phyloP scores from a whole-genome alignment of 2,888 invertebrate genomes.

The Meteorus colon region DNA sequence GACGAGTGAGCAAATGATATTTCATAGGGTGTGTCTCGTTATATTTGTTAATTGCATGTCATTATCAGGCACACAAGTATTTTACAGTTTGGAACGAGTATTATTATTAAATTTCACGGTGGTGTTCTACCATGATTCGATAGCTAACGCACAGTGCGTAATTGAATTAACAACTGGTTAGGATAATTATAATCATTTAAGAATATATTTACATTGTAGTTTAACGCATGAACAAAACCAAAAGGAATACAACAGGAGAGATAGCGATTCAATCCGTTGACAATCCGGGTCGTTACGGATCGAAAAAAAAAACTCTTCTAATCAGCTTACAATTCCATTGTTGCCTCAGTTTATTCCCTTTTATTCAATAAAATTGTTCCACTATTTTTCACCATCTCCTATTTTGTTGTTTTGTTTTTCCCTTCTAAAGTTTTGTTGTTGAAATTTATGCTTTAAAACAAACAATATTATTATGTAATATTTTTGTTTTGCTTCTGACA shows the following conservation, averaged over 20 bases:
- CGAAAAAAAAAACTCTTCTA: neutral
- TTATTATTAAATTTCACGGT: neutral
- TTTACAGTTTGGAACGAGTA: neutral
- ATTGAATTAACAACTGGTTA: neutral
- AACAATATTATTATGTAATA: neutral
- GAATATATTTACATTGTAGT: neutral
- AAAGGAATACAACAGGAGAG: neutral
- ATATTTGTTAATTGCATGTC: neutral
- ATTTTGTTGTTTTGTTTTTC: neutral
- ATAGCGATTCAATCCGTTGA: neutral
- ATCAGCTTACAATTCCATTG: constrained; percentile 18
- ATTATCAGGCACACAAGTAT: neutral
- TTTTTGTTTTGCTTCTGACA: constrained; percentile 1
- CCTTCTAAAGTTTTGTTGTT: neutral
- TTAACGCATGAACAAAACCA: neutral
- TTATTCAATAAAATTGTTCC: neutral
- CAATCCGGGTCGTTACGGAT: neutral
- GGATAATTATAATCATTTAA: neutral
- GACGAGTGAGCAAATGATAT: neutral
- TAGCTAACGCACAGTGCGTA: neutral
- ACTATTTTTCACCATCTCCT: neutral
- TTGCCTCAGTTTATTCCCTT: neutral
- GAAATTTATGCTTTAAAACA: neutral
- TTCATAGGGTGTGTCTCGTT: neutral
- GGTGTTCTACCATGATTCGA: neutral